Evolutionary conservation across 2,888 invertebrate species (phyloP), one percentile per base, ranked within the genome.

Genomic region (Eilema sororculum): DNA sequence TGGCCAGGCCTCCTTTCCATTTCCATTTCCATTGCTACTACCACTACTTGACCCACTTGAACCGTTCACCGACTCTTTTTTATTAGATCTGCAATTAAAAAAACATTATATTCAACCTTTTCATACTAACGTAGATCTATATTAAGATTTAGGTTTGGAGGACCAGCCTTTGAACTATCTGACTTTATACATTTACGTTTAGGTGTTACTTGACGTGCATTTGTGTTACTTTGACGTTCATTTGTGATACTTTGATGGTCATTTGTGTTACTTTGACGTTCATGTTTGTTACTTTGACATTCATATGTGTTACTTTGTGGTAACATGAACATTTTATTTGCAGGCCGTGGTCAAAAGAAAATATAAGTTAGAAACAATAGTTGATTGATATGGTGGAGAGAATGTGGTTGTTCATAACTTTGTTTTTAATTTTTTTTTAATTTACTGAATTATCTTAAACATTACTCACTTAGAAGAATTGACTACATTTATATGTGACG

Each of bases 1-100:
- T 65, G 97, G 97, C 97, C 97, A 97, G 78, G 97, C 97, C 87
- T 97, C 97, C 92, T 97, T 97, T 65, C 92, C 90, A 72, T 87
- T 97, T 65, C 92, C 90, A 72, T 87, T 90, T 89, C 95, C 89
- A 96, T 84, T 89, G 73, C 84, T 84, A 69, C 83, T 81, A 59
- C 85, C 86, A 12, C 74, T 80, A 73, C 83, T 85, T 68, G 84
- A 82, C 70, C 83, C 81, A 74, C 84, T 82, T 77, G 78, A 88
- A 77, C 85, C 84, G 59, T 87, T 90, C 69, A 84, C 72, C 69
- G 84, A 86, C 77, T 94, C 92, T 83, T 93, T 93, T 88, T 94
- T 83, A 82, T 83, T 94, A 88, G 91, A 93, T 93, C 95, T 95
- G 88, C 5, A 86, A 72, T 33, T 3, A 37, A 86, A 71, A 3